Evolutionary conservation across 2,888 invertebrate species (phyloP).

Genomic region (Lagria hirta): DNA sequence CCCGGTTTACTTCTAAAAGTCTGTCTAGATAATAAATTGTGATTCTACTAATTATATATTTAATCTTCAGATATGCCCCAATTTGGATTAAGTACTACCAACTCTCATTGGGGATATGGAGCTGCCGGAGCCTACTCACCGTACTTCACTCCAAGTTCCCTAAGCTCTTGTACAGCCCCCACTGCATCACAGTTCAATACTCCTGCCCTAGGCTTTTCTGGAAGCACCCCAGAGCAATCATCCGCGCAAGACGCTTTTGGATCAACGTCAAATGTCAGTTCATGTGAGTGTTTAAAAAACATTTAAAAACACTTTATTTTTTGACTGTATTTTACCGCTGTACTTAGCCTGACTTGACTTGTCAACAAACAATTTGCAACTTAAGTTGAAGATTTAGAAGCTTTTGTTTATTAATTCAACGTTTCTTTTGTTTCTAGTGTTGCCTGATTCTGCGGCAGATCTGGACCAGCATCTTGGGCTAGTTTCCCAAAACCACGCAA

Average conservation of each 20-base stretch:
- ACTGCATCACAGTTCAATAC: constrained; percentile 72
- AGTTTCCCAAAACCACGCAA: constrained; percentile 60
- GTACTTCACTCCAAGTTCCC: constrained; percentile 69
- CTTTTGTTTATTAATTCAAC: too few relatives aligned
- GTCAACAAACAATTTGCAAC: not conserved
- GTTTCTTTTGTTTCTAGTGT: constrained; percentile 57
- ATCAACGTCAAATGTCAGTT: constrained; percentile 19
- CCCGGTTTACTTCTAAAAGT: too few relatives aligned
- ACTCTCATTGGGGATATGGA: constrained; percentile 87
- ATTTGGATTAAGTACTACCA: constrained; percentile 80
- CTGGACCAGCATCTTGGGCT: constrained; percentile 71
- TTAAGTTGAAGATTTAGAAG: not conserved
- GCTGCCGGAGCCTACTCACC: constrained; percentile 85
- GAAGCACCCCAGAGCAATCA: constrained; percentile 68
- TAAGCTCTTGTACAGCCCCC: constrained; percentile 76
- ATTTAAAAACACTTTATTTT: too few relatives aligned
- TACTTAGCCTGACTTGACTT: too few relatives aligned
- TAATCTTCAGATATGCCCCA: constrained; percentile 84
- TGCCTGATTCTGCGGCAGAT: constrained; percentile 76
- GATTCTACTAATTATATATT: too few relatives aligned
- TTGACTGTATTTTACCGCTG: too few relatives aligned
- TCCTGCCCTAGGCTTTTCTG: constrained; percentile 71
- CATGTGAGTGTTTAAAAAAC: constrained; percentile 23
- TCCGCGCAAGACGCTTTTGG: constrained; percentile 56
- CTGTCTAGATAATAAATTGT: not conserved